Evolutionary conservation across 2,113 vertebrate species (phyloP).

Genomic region (Potamarius usumacintae): DNA sequence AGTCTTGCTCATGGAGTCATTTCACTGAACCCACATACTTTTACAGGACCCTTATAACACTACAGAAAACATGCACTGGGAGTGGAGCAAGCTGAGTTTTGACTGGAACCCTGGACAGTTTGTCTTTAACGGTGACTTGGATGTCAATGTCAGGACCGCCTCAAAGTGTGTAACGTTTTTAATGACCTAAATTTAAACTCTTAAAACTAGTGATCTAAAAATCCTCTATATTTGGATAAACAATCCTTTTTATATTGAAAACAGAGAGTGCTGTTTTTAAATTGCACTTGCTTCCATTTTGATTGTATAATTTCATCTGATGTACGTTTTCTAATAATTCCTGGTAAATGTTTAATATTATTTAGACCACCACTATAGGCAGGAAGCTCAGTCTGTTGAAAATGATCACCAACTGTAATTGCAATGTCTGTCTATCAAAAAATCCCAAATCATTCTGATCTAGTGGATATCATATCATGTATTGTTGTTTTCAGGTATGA

Average conservation of each 20-base stretch:
- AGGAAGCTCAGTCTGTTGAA: background rate
- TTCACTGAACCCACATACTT: background rate
- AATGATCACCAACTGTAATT: background rate
- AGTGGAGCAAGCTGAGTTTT: constrained; percentile 90
- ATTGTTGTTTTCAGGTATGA: constrained; percentile 80
- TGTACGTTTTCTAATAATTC: background rate
- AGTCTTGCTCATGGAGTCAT: background rate
- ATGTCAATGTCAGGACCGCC: constrained; percentile 94
- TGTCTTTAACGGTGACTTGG: constrained; percentile 89
- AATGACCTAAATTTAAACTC: background rate
- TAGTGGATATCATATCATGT: background rate
- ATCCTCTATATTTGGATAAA: background rate
- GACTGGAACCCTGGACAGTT: constrained; percentile 93
- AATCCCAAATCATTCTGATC: background rate
- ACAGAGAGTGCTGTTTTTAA: background rate
- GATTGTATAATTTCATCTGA: background rate
- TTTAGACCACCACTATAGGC: background rate
- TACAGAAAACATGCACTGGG: constrained; percentile 98
- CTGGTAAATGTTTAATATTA: background rate
- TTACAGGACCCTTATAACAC: constrained; percentile 96
- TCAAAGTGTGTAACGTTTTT: constrained; percentile 83
- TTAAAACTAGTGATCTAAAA: background rate
- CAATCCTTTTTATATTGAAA: background rate
- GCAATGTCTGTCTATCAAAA: background rate
- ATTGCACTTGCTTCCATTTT: background rate